Percentiles rank a stretch among this genome's conserved stretches.
Conservation (phyloP, 92 coral and sea anemone species). For the Porites cylindrica region DNA sequence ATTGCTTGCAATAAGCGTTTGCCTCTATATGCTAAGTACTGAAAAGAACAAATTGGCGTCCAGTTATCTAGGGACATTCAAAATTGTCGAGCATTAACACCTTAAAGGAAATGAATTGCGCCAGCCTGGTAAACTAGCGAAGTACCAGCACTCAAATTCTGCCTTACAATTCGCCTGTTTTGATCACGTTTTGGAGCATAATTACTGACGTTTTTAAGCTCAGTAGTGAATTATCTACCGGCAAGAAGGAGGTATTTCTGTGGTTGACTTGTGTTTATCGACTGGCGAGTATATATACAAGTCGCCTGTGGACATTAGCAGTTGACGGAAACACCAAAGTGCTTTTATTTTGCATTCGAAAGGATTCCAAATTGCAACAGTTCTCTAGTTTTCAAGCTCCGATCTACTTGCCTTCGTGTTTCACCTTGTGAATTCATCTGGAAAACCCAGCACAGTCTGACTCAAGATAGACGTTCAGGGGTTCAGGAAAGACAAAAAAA, state of each 20-base stretch:
- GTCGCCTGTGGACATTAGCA: not conserved
- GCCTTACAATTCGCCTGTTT: not conserved
- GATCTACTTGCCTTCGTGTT: constrained; percentile 2
- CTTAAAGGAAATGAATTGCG: not conserved
- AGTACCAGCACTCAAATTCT: not conserved
- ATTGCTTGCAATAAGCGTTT: constrained; percentile 30
- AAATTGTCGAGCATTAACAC: not conserved
- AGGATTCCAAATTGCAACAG: constrained; percentile 40
- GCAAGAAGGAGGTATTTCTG: not conserved
- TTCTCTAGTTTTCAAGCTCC: not conserved
- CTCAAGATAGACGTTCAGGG: constrained; percentile 4
- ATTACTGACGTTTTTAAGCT: not conserved
- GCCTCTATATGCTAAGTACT: not conserved
- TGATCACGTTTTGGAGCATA: not conserved
- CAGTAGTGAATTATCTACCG: not conserved
- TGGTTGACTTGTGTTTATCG: not conserved
- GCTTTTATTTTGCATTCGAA: constrained; percentile 61
- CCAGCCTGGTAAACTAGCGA: not conserved
- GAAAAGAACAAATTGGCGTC: not conserved
- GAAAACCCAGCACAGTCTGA: not conserved
- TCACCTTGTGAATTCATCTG: constrained; percentile 27
- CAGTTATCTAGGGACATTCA: not conserved
- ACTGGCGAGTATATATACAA: not conserved
- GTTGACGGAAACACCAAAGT: constrained; percentile 6
- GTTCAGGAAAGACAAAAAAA: constrained; percentile 8